These are phyloP conservation scores for Pyralis farinalis DNA, from an alignment of 2,888 invertebrate genomes.

Conservation along the genomic window DNA sequence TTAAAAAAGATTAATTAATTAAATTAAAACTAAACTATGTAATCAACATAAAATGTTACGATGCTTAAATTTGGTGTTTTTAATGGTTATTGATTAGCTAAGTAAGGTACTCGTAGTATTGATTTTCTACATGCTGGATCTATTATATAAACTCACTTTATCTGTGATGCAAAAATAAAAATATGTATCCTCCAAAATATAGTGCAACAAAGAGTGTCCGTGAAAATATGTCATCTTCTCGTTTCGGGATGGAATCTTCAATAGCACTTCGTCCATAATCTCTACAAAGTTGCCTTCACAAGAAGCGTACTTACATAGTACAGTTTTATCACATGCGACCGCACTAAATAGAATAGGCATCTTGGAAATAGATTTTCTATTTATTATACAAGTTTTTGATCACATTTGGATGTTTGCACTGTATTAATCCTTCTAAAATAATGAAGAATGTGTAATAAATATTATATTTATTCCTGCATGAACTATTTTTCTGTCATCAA, in stretches of 20 bases:
- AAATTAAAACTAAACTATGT: no score
- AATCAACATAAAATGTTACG: no score
- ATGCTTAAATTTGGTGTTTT: no score
- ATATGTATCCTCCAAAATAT: constrained; percentile 89
- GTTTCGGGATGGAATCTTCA: constrained; percentile 88
- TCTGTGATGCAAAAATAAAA: constrained; percentile 97
- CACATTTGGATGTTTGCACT: no score
- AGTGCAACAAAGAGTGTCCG: constrained; percentile 85
- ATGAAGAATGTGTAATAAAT: neutral
- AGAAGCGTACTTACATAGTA: constrained; percentile 92
- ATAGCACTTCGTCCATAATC: constrained; percentile 92
- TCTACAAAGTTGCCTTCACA: constrained; percentile 97
- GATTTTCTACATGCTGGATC: no score
- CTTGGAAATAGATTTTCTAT: constrained; percentile 16
- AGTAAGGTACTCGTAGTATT: no score
- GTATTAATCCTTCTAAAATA: no score
- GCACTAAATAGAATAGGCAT: constrained; percentile 97
- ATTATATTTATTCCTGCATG: neutral
- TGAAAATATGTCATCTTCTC: constrained; percentile 94
- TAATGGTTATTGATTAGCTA: no score
- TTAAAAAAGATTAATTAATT: no score
- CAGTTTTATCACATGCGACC: constrained; percentile 87
- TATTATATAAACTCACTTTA: constrained; percentile 83
- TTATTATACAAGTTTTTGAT: constrained; percentile 4
- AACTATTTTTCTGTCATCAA: no score